A percentile compares a stretch with the other conserved stretches of the same genome.
Evolutionary conservation across 2,797 vertebrate species (phyloP).

Genomic region (Arnoldichthys spilopterus): DNA sequence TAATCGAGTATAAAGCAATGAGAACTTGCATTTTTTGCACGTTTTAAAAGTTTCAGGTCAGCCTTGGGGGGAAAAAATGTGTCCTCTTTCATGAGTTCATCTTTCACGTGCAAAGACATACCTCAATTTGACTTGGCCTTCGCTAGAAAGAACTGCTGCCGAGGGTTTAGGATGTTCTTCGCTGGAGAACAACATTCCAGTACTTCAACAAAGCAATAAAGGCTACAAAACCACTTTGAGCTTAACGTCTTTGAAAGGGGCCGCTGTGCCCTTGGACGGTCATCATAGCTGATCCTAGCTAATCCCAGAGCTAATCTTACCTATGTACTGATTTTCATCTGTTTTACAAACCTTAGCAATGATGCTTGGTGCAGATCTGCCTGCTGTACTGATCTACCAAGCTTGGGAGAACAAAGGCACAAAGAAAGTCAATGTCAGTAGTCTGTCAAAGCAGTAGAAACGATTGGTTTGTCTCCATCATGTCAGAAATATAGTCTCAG

Average conservation of each 20-base stretch:
- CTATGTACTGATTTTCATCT: neutral
- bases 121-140: neutral
- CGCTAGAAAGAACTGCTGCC: neutral
- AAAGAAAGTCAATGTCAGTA: neutral
- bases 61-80: neutral
- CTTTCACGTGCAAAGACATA: neutral
- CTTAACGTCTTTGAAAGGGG: neutral
- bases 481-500: neutral
- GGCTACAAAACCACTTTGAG: neutral
- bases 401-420: neutral
- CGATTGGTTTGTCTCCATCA: neutral
- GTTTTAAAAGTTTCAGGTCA: conserved; percentile 7
- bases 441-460: neutral
- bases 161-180: neutral
- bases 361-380: neutral
- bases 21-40: neutral
- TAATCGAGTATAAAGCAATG: neutral
- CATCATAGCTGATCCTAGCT: neutral
- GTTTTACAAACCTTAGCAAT: neutral
- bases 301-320: neutral
- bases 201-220: conserved; percentile 24
- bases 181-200: neutral
- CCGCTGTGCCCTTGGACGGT: neutral
- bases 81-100: neutral
- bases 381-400: neutral